Percentiles rank a stretch among this genome's conserved stretches.
Conservation (phyloP, 2,113 vertebrate species). For the Hymenochirus boettgeri region DNA sequence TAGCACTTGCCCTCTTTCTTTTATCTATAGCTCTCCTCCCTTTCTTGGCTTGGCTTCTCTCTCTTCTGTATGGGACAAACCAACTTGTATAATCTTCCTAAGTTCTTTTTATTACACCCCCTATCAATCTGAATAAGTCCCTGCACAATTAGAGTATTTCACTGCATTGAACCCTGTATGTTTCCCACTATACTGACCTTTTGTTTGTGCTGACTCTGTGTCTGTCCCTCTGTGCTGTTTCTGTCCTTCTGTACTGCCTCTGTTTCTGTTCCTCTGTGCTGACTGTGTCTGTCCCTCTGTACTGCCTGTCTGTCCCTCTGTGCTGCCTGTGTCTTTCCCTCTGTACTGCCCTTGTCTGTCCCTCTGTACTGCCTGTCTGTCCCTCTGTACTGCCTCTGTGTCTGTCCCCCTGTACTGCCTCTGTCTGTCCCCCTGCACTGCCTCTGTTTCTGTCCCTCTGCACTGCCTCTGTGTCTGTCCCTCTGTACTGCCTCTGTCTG, state of each 20-base stretch:
- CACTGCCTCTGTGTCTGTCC: background rate
- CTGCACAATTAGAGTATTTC: too few species aligned
- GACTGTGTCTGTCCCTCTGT: background rate
- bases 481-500: background rate
- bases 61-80: background rate
- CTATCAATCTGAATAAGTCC: too few species aligned
- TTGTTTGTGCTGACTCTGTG: background rate
- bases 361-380: background rate
- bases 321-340: background rate
- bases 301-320: background rate
- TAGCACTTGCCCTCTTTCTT: background rate
- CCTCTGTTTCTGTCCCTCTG: background rate
- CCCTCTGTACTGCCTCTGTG: background rate
- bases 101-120: too few species aligned
- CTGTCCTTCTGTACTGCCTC: background rate
- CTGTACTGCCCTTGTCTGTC: background rate
- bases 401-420: background rate
- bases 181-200: background rate
- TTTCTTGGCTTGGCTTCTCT: background rate
- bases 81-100: background rate
- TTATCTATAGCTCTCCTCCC: conserved; percentile 10
- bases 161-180: too few species aligned
- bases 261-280: background rate
- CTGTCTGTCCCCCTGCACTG: background rate
- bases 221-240: background rate